phyloP scores from a whole-genome alignment of 2,888 invertebrate genomes.

The Geophilus truncorum region DNA sequence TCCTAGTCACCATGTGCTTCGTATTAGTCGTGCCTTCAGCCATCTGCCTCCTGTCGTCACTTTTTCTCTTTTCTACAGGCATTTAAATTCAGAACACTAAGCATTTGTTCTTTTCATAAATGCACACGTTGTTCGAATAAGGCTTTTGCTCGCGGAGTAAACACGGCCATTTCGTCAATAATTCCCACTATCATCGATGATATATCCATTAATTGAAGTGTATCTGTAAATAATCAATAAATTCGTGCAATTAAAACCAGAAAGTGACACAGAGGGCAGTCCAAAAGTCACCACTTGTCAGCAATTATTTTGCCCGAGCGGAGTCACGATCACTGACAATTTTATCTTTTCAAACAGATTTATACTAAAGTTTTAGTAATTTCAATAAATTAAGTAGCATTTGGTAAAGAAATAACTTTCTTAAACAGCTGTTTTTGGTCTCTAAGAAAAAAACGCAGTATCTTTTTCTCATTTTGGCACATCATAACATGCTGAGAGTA shows the following conservation, averaged over 20 bases:
- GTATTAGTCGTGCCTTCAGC: neutral
- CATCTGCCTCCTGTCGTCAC: slow-evolving; percentile 15
- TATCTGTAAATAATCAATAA: slow-evolving; percentile 18
- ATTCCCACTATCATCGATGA: neutral
- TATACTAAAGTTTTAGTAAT: neutral
- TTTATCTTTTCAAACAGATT: neutral
- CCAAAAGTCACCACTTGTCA: neutral
- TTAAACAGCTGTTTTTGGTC: neutral
- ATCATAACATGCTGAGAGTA: neutral
- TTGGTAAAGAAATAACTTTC: too few relatives aligned
- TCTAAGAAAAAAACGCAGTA: neutral
- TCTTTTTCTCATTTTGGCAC: neutral
- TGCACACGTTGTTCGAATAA: neutral
- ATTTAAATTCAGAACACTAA: neutral
- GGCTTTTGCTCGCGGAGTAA: neutral
- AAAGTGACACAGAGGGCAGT: neutral
- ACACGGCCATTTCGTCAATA: neutral
- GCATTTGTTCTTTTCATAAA: neutral
- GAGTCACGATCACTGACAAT: neutral
- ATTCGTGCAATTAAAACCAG: slow-evolving; percentile 7
- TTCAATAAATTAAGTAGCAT: neutral
- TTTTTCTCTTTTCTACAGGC: slow-evolving; percentile 10
- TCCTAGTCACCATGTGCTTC: slow-evolving; percentile 13
- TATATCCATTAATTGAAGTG: slow-evolving; percentile 13
- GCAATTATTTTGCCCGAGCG: neutral